A percentile compares a stretch with the other conserved stretches of the same genome.
phyloP scores from a whole-genome alignment of 2,797 vertebrate species.

The Sebastes kiyomatsui region DNA sequence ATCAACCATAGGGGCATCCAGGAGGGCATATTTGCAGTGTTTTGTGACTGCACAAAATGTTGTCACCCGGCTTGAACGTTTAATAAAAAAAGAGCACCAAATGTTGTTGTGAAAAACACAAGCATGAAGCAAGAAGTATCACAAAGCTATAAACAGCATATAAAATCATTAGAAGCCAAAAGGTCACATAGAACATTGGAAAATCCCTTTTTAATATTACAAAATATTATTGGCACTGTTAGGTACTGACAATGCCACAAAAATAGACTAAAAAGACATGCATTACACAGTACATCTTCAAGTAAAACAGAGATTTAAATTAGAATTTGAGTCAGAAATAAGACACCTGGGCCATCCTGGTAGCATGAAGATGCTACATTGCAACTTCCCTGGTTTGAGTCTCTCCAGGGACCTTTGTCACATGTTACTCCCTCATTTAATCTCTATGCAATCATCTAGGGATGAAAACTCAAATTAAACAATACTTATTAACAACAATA shows the following conservation, averaged over 20 bases:
- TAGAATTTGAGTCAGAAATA: neutral
- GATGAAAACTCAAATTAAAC: neutral
- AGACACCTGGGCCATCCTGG: neutral
- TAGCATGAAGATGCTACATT: neutral
- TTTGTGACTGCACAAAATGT: no score
- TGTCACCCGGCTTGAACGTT: neutral
- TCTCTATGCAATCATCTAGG: neutral
- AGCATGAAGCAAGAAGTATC: neutral
- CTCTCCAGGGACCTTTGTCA: neutral
- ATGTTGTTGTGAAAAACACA: neutral
- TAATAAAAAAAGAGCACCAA: neutral
- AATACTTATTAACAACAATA: neutral
- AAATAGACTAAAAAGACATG: neutral
- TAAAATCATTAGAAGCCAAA: neutral
- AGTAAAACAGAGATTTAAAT: neutral
- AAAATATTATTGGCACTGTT: slow-evolving; percentile 17
- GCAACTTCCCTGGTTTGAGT: neutral
- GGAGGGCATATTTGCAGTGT: no score
- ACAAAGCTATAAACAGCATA: neutral
- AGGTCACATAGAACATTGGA: neutral
- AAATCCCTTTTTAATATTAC: neutral
- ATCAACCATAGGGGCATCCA: no score
- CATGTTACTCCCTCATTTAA: neutral
- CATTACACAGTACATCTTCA: neutral
- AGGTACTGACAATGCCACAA: neutral